These are phyloP conservation scores for Sarcophaga carnaria DNA, from an alignment of 2,888 invertebrate genomes.

Conservation along the genomic window DNA sequence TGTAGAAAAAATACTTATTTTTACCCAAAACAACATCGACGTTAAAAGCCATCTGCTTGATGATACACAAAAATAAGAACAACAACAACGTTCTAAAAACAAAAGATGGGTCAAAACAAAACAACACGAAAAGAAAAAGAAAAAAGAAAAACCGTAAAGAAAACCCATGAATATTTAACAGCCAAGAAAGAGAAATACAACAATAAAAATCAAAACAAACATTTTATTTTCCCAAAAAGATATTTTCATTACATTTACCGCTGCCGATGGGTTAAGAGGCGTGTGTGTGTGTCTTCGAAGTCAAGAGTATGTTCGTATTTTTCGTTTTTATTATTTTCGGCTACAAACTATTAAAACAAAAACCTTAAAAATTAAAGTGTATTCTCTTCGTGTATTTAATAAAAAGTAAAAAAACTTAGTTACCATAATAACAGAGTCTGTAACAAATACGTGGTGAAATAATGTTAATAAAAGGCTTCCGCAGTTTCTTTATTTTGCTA, in stretches of 20 bases:
- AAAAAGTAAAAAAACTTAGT: background rate
- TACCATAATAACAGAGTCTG: no score
- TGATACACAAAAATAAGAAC: background rate
- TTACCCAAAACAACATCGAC: background rate
- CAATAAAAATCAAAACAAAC: slow-evolving; percentile 1
- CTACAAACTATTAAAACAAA: background rate
- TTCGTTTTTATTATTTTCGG: background rate
- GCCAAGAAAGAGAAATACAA: slow-evolving; percentile 5
- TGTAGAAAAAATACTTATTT: no score
- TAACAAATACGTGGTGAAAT: no score
- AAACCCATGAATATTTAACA: slow-evolving; percentile 26
- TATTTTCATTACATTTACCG: background rate
- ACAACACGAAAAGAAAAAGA: background rate
- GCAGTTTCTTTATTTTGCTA: no score
- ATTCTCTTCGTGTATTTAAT: background rate
- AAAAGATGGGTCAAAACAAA: background rate
- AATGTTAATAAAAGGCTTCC: no score
- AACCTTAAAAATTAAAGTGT: background rate
- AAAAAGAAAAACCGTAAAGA: background rate
- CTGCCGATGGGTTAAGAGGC: background rate
- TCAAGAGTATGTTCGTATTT: background rate
- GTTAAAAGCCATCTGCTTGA: slow-evolving; percentile 17
- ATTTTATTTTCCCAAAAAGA: slow-evolving; percentile 14
- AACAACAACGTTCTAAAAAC: background rate
- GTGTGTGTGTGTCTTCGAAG: background rate